A percentile compares a stretch with the other conserved stretches of the same genome.
Conservation (phyloP, 2,888 invertebrate genomes). For the Drosophila percnosoma region DNA sequence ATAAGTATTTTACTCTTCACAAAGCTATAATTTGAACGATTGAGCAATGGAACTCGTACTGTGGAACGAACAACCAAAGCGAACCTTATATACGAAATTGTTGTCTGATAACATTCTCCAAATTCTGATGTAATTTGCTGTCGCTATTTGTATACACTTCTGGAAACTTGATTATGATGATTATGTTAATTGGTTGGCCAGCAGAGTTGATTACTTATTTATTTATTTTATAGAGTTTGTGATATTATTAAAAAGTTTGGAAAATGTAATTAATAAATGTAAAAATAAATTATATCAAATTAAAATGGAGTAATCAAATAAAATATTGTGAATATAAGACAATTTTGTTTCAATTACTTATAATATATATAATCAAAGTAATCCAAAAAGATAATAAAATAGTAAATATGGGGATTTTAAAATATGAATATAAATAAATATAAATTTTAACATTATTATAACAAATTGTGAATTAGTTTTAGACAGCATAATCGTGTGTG, state of each 20-base stretch:
- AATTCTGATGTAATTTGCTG: conserved; percentile 16
- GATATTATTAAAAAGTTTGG: background rate
- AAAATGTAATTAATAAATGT: background rate
- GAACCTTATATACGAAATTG: conserved; percentile 21
- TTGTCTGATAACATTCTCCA: conserved; percentile 14
- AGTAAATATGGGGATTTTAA: background rate
- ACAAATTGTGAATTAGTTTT: background rate
- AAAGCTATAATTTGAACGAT: conserved; percentile 10
- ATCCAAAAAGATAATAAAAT: background rate
- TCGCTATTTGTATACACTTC: too few relatives aligned
- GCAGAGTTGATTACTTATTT: background rate
- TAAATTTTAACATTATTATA: background rate
- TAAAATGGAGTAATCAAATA: background rate
- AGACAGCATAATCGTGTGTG: background rate
- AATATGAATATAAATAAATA: background rate
- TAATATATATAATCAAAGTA: too few relatives aligned
- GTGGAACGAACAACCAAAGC: background rate
- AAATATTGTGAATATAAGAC: too few relatives aligned
- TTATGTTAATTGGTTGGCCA: conserved; percentile 1
- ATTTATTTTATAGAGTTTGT: background rate
- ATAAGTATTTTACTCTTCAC: background rate
- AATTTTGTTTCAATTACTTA: too few relatives aligned
- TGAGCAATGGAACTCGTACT: conserved; percentile 22
- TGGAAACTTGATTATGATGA: background rate
- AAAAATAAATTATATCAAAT: background rate